Base-by-base conservation (phyloP, 2,113 vertebrate species). In the Muntiacus reevesi region DNA sequence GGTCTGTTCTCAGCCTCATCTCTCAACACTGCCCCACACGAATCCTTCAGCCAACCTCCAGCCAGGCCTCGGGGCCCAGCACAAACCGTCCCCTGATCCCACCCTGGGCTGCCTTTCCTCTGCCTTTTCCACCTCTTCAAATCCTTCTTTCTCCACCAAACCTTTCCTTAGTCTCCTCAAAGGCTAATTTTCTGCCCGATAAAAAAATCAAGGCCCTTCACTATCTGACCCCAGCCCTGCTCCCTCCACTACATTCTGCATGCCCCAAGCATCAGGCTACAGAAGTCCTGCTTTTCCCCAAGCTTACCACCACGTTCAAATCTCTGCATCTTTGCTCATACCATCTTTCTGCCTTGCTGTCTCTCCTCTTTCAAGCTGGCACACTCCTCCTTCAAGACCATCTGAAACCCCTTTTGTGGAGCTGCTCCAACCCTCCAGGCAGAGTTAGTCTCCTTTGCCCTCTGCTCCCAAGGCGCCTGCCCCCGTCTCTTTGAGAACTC, bases 61-160 rank as follows among this genome's bases (percentile, higher is more conserved):
- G 11, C 45, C 25, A 12, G 1, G 13, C 16, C 74, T 19, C 33
- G 21, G 25, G 60, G 1, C 14, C 30, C 28, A 14, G 19, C 4
- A 28, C 13, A 4, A 1, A 17, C 36, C 5, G 3, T 14, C 0
- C 15, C n/a, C 3, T 47, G 9, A 3, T 14, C 40, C 79, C 10
- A 4, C 15, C 12, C 90, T 10, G n/a, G 5, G 16, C 11, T 57
- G 43, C 64, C 83, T 55, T 12, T 45, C 25, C 23, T 67, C 71
- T 59, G 43, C 50, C 57, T 60, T 59, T 12, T 71, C 17, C 11
- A 7, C 7, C 1, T n/a, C 55, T 82, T 76, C 82, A 62, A 15
- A 40, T 25, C 16, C 60, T 89, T 30, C 81, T 59, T 59, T 71
- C 59, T 84, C 40, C 62, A 36, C 33, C 88, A 79, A n/a, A n/a